Evolutionary conservation across 2,113 vertebrate species (phyloP), one percentile per base, ranked within the genome.

Genomic region (Chlamydotis undulata): DNA sequence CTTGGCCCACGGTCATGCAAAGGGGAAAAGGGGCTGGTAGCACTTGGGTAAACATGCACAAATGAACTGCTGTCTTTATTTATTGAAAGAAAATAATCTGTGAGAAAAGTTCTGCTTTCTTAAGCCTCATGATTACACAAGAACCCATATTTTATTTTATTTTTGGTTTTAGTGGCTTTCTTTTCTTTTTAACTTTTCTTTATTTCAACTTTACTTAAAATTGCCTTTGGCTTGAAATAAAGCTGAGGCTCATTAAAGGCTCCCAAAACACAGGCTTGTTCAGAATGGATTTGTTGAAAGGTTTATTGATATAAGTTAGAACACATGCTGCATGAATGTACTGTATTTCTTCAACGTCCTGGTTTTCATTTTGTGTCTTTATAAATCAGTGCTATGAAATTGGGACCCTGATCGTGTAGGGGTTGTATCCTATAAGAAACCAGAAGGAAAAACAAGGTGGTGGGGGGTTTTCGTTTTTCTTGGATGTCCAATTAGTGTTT

Each of bases 401-500:
- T 76, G 83, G 93, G 87, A 87, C 74, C 71, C 12, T 7, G 23
- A 43, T 95, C 6, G 6, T 50, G 45, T 64, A 93, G 68, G 70
- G 52, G 35, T 89, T 95, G 52, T 53, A 71, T 96, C 89, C 94
- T 92, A 33, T 97, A 93, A 96, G 89, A 78, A 83, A 69, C 60
- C 83, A 95, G 90, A 93, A 89, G 78, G 89, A 79, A 91, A 93
- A 89, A 74, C 49, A 37, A 79, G 81, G 57, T 87, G 76, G 59
- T 31, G 77, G 43, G 91, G 83, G 45, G 75, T 2, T 21, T 88
- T 91, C 4, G 0, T 92, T 93, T 94, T 95, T 88, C 96, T 95
- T 97, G 96, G 94, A 97, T 97, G 94, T 96, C 95, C 96, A 94
- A 81, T 97, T 97, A 97, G 95, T 94, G 77, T 95, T 96, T 94